phyloP scores from a whole-genome alignment of 2,888 invertebrate genomes.

The Odontocerum albicorne region DNA sequence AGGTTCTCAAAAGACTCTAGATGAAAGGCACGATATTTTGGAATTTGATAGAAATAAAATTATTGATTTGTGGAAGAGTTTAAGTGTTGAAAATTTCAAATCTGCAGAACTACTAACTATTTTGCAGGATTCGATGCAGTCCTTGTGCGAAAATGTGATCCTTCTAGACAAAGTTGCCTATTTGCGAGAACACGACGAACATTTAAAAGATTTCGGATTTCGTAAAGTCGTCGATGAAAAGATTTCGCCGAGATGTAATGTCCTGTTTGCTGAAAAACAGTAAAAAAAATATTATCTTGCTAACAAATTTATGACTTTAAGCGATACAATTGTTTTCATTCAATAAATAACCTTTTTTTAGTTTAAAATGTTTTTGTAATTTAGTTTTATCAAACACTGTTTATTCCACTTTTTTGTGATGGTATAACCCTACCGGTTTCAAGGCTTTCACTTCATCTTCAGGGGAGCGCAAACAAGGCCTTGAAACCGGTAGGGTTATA shows the following conservation, averaged over 20 bases:
- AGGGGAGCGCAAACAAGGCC: too few species aligned
- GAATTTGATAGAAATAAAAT: slow-evolving; percentile 4
- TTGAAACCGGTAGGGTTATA: too few species aligned
- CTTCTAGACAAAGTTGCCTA: slow-evolving; percentile 56
- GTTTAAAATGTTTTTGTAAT: too few species aligned
- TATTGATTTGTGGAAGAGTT: slow-evolving; percentile 36
- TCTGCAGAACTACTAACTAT: slow-evolving; percentile 49
- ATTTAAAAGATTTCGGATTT: slow-evolving; percentile 38
- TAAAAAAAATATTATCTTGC: too few species aligned
- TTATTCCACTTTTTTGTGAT: too few species aligned
- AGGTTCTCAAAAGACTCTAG: background rate
- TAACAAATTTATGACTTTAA: too few species aligned
- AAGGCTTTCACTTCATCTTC: too few species aligned
- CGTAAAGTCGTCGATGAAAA: slow-evolving; percentile 62
- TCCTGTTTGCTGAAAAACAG: slow-evolving; percentile 59
- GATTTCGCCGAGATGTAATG: slow-evolving; percentile 68
- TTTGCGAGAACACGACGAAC: slow-evolving; percentile 42
- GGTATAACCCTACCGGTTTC: too few species aligned
- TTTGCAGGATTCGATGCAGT: slow-evolving; percentile 57
- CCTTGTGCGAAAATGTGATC: slow-evolving; percentile 58
- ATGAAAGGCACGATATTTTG: background rate
- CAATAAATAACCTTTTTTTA: too few species aligned
- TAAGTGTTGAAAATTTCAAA: slow-evolving; percentile 43
- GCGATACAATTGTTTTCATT: too few species aligned
- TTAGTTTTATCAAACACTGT: too few species aligned